Evolutionary conservation across 2,797 vertebrate genomes (phyloP).

Genomic region (Sebastes oblongus): DNA sequence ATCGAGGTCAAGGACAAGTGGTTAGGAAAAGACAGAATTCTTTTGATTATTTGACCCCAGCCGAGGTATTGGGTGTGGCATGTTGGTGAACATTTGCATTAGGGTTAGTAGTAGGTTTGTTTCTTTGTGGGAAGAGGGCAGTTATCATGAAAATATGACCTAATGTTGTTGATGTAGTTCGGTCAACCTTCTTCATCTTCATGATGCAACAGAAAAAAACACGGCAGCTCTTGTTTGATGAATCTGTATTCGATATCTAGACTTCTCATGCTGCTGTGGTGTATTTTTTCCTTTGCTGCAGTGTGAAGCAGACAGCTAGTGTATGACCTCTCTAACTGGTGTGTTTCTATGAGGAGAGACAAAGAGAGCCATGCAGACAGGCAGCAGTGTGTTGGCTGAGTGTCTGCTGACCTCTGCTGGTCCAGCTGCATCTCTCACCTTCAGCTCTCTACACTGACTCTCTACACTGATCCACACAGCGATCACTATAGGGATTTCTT

Average conservation of each 20-base stretch:
- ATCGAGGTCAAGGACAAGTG: no score
- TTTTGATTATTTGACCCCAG: no score
- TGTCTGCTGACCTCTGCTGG: constrained; percentile 48
- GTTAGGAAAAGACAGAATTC: no score
- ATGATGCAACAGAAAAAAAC: not conserved
- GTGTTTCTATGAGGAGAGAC: not conserved
- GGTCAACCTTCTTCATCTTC: not conserved
- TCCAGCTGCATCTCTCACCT: not conserved
- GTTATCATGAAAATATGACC: not conserved
- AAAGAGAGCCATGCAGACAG: not conserved
- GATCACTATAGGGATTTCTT: not conserved
- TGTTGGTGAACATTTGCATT: not conserved
- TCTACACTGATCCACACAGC: not conserved
- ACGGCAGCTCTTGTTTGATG: not conserved
- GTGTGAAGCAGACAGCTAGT: no score
- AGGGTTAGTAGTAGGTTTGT: not conserved
- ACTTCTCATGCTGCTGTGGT: not conserved
- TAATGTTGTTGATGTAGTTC: not conserved
- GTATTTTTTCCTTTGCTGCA: not conserved
- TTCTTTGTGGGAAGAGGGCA: no score
- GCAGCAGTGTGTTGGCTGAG: not conserved
- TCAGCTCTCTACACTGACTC: not conserved
- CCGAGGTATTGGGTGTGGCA: not conserved
- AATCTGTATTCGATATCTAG: not conserved
- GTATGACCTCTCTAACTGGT: not conserved